Evolutionary conservation across 2,888 invertebrate species (phyloP).

Genomic region (Acrocera orbiculus): DNA sequence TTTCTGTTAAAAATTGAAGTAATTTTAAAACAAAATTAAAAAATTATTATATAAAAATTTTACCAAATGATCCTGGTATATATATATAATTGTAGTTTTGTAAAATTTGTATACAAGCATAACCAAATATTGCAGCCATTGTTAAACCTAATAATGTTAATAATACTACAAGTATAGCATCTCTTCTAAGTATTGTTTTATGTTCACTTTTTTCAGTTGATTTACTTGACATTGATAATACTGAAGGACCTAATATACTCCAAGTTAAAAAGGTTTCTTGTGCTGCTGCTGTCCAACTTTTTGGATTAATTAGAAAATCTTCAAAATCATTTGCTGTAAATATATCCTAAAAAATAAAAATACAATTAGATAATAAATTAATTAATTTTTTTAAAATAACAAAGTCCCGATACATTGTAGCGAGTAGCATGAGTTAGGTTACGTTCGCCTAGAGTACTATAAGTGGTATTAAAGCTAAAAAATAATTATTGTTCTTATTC

Average conservation of each 20-base stretch:
- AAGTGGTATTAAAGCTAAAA: background rate
- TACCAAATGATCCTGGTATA: conserved; percentile 72
- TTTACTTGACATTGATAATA: conserved; percentile 26
- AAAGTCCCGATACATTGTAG: too few species aligned
- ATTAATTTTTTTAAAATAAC: too few species aligned
- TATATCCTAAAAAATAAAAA: conserved; percentile 37
- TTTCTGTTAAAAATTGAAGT: conserved; percentile 38
- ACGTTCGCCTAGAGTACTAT: background rate
- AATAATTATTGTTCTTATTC: too few species aligned
- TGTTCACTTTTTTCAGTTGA: conserved; percentile 17
- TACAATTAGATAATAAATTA: background rate
- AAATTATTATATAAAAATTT: conserved; percentile 20
- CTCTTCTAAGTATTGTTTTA: conserved; percentile 31
- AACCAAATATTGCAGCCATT: conserved; percentile 61
- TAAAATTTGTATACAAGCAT: conserved; percentile 64
- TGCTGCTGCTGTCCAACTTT: conserved; percentile 80
- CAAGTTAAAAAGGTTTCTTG: conserved; percentile 78
- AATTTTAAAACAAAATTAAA: conserved; percentile 1
- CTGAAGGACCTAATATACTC: conserved; percentile 46
- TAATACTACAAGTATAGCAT: conserved; percentile 48
- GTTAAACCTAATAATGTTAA: conserved; percentile 59
- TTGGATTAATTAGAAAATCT: conserved; percentile 64
- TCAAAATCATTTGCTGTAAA: conserved; percentile 67
- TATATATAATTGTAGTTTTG: conserved; percentile 56
- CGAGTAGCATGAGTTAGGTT: too few species aligned